phyloP scores from a whole-genome alignment of 2,888 invertebrate species.

The Chrysolina haemoptera region DNA sequence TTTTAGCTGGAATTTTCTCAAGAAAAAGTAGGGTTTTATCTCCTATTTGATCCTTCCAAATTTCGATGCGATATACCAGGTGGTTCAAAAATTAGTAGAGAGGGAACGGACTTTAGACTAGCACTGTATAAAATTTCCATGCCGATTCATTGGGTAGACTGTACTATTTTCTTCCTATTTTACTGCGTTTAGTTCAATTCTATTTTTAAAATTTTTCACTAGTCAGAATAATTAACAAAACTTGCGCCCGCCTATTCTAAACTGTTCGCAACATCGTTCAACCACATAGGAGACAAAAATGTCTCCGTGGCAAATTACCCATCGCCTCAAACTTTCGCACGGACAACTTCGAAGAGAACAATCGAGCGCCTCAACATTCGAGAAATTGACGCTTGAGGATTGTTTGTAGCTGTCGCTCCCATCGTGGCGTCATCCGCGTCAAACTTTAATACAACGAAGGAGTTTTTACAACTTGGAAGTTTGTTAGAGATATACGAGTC shows the following conservation, averaged over 20 bases:
- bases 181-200: no score
- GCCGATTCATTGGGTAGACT: no score
- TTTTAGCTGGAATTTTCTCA: no score
- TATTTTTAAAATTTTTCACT: no score
- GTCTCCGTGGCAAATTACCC: background rate
- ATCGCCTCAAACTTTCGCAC: background rate
- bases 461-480: background rate
- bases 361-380: background rate
- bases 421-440: background rate
- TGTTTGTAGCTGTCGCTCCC: background rate
- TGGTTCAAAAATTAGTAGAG: no score
- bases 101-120: no score
- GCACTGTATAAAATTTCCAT: no score
- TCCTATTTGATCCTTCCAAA: no score
- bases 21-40: no score
- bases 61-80: no score
- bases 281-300: background rate
- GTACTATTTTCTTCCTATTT: no score
- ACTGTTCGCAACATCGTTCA: background rate
- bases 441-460: conserved; percentile 5
- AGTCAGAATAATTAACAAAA: background rate
- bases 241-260: background rate
- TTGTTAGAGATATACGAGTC: conserved; percentile 6
- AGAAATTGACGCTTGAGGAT: conserved; percentile 1
- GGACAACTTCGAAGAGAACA: background rate